Evolutionary conservation across 2,113 vertebrate species (phyloP), one percentile per base, ranked within the genome.

Genomic region (Microcebus tavaratra): DNA sequence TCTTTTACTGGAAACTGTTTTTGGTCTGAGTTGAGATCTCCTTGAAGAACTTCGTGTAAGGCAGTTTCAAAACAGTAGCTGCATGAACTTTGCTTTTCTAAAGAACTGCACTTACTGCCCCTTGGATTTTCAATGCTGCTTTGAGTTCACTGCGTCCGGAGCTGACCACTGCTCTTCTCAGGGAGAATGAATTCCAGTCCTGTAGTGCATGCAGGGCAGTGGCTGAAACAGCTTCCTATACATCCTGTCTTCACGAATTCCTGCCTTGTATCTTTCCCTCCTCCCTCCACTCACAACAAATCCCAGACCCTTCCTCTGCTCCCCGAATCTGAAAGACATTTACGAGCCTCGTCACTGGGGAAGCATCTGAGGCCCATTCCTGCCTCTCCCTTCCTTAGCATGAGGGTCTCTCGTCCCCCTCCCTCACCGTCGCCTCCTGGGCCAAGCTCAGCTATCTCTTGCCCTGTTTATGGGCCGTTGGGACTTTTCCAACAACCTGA

Each of bases 401-500:
- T 0, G 20, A 65, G 36, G 36, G 55, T 55, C 78, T 84, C 39
- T 76, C 1, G 3, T 8, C n/a, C 55, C 48, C 63, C 75, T 88
- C 91, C 82, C 72, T 73, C 21, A 3, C 82, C 76, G 50, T 81
- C 2, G 0, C 84, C 90, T 81, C 90, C 82, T 34, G 67, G 90
- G 84, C 94, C 68, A 34, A 88, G 48, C 91, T 91, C 97, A 67
- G 89, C 75, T 85, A 93, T 90, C 96, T 96, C 70, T 76, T 68
- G 84, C 93, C 86, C 75, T 45, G 84, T 97, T 97, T 97, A 96
- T 93, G 91, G 85, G 91, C 76, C 0, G 4, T 27, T 95, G 97
- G 97, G 96, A 79, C 36, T 92, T 93, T 92, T 97, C 96, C 98
- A 97, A 92, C 84, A 95, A 67, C 92, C 91, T 75, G 90, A 94